phyloP scores from a whole-genome alignment of 2,797 vertebrate species.

The Tamandua tetradactyla region DNA sequence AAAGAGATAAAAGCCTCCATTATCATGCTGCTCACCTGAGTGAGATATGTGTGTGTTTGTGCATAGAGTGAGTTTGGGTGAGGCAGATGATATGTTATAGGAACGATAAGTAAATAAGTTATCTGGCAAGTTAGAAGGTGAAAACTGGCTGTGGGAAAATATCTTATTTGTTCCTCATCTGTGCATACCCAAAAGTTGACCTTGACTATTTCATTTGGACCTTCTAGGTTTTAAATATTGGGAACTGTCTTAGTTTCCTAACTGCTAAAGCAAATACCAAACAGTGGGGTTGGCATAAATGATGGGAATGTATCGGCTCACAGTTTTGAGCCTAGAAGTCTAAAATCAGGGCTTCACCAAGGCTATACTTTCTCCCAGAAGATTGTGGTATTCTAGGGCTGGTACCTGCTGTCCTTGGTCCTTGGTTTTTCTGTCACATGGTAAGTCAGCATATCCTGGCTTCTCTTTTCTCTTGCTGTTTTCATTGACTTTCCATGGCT shows the following conservation, averaged over 20 bases:
- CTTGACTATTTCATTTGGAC: constrained; percentile 6
- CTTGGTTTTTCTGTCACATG: no score
- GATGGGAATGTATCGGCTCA: no score
- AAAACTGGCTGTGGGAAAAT: not conserved
- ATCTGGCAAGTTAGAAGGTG: not conserved
- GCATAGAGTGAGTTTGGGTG: not conserved
- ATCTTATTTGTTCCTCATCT: not conserved
- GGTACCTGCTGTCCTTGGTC: no score
- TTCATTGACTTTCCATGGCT: no score
- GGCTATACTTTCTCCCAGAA: no score
- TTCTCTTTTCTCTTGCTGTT: no score
- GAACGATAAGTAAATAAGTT: not conserved
- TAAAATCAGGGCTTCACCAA: no score
- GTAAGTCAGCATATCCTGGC: no score
- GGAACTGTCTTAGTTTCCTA: not conserved
- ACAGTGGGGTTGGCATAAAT: no score
- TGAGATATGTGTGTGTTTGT: not conserved
- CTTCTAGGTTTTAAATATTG: not conserved
- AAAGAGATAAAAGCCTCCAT: not conserved
- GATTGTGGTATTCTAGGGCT: no score
- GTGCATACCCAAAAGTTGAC: not conserved
- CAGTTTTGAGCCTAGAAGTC: no score
- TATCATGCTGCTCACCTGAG: not conserved
- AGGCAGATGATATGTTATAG: not conserved
- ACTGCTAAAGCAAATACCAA: no score